Percentiles rank a stretch among this genome's conserved stretches.
phyloP scores from a whole-genome alignment of 2,888 invertebrate species.

The Leptinotarsa peninsularis region DNA sequence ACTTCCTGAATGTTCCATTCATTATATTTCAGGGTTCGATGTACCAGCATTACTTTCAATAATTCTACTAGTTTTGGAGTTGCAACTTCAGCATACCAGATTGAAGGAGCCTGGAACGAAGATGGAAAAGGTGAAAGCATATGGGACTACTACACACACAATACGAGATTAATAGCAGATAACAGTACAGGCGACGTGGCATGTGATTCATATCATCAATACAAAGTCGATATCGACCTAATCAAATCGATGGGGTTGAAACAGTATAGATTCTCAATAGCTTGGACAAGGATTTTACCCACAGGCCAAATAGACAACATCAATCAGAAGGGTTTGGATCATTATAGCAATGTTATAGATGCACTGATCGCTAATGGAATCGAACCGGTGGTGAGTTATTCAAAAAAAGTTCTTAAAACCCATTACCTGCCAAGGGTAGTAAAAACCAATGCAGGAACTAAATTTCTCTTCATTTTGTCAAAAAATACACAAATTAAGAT shows the following conservation, averaged over 20 bases:
- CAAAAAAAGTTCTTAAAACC: not conserved
- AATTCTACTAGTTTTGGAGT: constrained; percentile 43
- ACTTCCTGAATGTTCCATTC: too few relatives aligned
- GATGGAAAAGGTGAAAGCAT: constrained; percentile 73
- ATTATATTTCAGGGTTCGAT: not conserved
- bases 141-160: constrained; percentile 76
- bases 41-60: constrained; percentile 33
- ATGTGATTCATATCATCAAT: constrained; percentile 75
- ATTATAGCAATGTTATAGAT: constrained; percentile 82
- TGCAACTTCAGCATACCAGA: constrained; percentile 49
- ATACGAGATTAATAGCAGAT: constrained; percentile 61
- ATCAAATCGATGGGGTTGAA: constrained; percentile 69
- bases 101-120: constrained; percentile 51
- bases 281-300: constrained; percentile 76
- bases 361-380: constrained; percentile 71
- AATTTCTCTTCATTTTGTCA: too few relatives aligned
- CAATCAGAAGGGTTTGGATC: constrained; percentile 79
- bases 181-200: constrained; percentile 73
- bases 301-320: constrained; percentile 74
- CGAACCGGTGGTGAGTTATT: constrained; percentile 69
- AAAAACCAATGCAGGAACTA: too few relatives aligned
- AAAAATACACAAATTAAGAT: too few relatives aligned
- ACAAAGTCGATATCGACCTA: constrained; percentile 71
- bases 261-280: constrained; percentile 70
- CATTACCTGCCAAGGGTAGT: too few relatives aligned